Conservation (phyloP, 2,113 vertebrate species). For the Telmatochromis sp. region DNA sequence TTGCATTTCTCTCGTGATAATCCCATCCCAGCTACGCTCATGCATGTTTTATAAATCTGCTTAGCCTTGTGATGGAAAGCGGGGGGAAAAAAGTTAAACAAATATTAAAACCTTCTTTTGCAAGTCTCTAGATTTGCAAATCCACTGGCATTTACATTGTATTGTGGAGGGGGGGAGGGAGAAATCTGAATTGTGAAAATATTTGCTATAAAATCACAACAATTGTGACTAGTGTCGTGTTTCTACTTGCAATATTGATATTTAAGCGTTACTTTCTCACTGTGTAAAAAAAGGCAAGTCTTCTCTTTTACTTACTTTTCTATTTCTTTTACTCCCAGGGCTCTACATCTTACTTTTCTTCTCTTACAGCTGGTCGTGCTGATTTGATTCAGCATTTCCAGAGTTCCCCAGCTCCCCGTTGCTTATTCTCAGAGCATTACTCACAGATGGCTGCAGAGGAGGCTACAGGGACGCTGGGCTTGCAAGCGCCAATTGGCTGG, state of each 20-base stretch:
- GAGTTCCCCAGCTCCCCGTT: conserved; percentile 20
- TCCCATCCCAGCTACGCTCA: neutral
- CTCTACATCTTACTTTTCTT: neutral
- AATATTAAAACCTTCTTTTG: neutral
- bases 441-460: conserved; percentile 40
- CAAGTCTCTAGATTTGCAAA: neutral
- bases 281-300: neutral
- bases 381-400: conserved; percentile 60
- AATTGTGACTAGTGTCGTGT: neutral
- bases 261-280: neutral
- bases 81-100: neutral
- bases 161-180: neutral
- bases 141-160: neutral
- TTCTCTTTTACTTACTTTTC: neutral
- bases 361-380: conserved; percentile 29
- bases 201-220: neutral
- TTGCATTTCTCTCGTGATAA: neutral
- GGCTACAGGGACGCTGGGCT: conserved; percentile 26
- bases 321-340: neutral
- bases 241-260: neutral
- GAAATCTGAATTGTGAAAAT: neutral
- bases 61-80: neutral
- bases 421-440: conserved; percentile 18
- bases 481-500: neutral
- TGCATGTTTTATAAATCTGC: neutral